These are phyloP conservation scores for Vespertilio murinus DNA, from an alignment of 2,797 vertebrate species.

Conservation along the genomic window DNA sequence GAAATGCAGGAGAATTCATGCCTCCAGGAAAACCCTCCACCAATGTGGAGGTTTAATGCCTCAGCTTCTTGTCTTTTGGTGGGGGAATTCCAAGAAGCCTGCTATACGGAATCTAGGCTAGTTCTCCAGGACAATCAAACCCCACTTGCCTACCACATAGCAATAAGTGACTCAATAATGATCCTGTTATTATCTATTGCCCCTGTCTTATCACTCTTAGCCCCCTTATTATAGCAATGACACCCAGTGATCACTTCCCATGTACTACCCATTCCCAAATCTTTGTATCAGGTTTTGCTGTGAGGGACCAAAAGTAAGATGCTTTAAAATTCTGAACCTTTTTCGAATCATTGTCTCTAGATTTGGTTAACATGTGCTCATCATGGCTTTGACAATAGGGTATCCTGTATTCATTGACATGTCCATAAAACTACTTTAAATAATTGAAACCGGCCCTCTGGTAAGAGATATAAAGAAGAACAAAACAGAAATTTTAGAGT, in stretches of 20 bases:
- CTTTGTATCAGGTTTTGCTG: not conserved
- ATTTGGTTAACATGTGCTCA: not conserved
- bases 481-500: no score
- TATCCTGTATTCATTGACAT: not conserved
- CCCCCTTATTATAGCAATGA: not conserved
- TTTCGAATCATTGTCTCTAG: not conserved
- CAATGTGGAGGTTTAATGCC: not conserved
- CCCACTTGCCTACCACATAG: not conserved
- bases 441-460: no score
- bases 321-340: not conserved
- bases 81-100: not conserved
- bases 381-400: not conserved
- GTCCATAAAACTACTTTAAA: not conserved
- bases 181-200: not conserved
- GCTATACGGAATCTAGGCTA: not conserved
- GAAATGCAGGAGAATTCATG: not conserved
- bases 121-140: not conserved
- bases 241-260: not conserved
- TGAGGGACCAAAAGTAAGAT: not conserved
- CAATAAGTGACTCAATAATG: not conserved
- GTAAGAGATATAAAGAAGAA: no score
- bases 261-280: not conserved
- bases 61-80: not conserved
- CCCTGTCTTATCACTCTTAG: not conserved
- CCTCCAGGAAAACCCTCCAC: not conserved